Base-by-base conservation (phyloP, 2,797 vertebrate species). In the Cuculus canorus region DNA sequence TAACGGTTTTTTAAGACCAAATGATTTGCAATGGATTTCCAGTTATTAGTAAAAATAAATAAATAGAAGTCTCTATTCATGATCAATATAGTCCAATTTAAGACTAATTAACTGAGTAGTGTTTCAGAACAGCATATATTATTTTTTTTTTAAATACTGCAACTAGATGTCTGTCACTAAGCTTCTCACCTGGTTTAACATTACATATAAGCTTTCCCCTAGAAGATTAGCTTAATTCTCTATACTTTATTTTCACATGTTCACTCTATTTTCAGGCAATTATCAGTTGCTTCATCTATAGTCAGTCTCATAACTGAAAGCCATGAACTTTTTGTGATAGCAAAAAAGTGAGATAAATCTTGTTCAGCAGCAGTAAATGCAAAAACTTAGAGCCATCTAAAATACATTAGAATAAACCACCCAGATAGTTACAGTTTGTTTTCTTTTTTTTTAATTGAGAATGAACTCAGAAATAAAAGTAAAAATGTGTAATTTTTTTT, bases 341-440 rank as follows among this genome's bases (percentile, higher is more conserved):
- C 5, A 77, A 82, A 94, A 93, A 92, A 86, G 15, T 47, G 17
- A 93, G 54, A 77, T 59, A 92, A 73, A 84, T 72, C 39, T 80
- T 80, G 17, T 41, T 56, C 32, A 72, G 50, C 17, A 71, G 45
- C 11, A 88, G 39, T 63, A 85, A 95, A 90, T 71, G 11, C 7
- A 76, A 92, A 92, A 82, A 30, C 18, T 50, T 41, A 71, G 8
- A 71, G 63, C 15, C 14, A 33, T 35, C 11, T 86, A 76, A 70
- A 75, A 87, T 53, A 66, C 5, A 7, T 11, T 13, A 73, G 37
- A 91, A 33, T 77, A 78, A 90, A 94, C 73, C 27, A 92, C 5
- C 12, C 10, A 24, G 8, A 78, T 17, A 52, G 23, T 60, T 39
- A 63, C 11, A 28, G 27, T 23, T 71, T 37, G 2, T 28, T 66